A percentile compares a stretch with the other conserved stretches of the same genome.
Conservation (phyloP, 1,140 invertebrate genomes). For the Eufriesea mexicana region DNA sequence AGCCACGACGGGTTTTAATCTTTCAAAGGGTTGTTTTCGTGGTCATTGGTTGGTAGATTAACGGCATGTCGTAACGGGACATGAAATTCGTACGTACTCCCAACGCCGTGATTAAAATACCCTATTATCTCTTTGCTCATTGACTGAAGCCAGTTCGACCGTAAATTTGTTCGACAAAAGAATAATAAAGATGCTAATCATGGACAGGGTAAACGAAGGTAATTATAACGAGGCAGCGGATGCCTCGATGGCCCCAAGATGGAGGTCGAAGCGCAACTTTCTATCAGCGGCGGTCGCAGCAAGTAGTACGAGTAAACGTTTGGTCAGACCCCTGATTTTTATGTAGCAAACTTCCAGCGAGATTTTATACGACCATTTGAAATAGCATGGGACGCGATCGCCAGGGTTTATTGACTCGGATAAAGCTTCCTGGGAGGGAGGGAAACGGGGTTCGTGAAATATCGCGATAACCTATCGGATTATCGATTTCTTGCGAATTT, state of each 20-base stretch:
- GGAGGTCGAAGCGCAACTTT: background rate
- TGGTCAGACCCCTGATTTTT: slow-evolving; percentile 10
- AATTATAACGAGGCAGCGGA: background rate
- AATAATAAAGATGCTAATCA: background rate
- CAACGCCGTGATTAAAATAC: background rate
- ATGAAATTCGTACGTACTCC: background rate
- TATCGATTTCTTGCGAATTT: slow-evolving; percentile 20
- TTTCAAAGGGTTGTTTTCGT: background rate
- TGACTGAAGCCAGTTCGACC: background rate
- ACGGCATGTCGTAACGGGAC: background rate
- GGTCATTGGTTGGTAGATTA: background rate
- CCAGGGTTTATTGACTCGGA: slow-evolving; percentile 12
- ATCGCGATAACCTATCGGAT: slow-evolving; percentile 23
- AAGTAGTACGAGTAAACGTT: background rate
- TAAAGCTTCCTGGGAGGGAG: slow-evolving; percentile 1
- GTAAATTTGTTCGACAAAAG: background rate
- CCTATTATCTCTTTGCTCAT: background rate
- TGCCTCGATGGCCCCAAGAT: too few species aligned
- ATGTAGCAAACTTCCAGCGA: background rate
- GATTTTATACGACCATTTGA: slow-evolving; percentile 25
- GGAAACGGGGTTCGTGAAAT: slow-evolving; percentile 9
- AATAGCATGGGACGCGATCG: background rate
- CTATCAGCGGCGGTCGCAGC: too few species aligned
- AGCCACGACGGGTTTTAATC: slow-evolving; percentile 7
- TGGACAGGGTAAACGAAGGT: too few species aligned